Conservation (phyloP, 2,113 vertebrate species). For the Zapus hudsonius region DNA sequence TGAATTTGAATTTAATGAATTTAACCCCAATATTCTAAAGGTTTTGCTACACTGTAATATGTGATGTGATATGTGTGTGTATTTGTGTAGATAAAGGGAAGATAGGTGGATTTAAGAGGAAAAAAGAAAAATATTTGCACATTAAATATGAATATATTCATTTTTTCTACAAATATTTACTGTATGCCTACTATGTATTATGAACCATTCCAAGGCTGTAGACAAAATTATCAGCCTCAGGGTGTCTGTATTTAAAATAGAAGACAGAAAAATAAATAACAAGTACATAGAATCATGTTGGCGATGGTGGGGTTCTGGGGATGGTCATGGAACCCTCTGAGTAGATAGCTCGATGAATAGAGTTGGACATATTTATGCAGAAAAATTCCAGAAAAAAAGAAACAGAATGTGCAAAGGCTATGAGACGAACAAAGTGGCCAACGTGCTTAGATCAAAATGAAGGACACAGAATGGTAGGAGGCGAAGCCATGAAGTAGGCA, state of each 20-base stretch:
- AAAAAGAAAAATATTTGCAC: not conserved
- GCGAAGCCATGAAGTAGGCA: not conserved
- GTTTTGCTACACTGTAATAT: not conserved
- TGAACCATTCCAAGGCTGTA: not conserved
- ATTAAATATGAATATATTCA: constrained; percentile 10
- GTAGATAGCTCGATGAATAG: not conserved
- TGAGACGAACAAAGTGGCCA: not conserved
- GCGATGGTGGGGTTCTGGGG: too few species aligned
- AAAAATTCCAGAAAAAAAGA: constrained; percentile 19
- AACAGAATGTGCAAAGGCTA: constrained; percentile 19
- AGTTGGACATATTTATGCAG: not conserved
- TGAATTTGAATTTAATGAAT: constrained; percentile 24
- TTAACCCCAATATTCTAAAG: not conserved
- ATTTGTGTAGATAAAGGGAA: not conserved
- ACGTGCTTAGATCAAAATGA: not conserved
- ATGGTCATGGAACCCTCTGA: not conserved
- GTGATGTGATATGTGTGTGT: not conserved
- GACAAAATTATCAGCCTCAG: not conserved
- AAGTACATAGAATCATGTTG: not conserved
- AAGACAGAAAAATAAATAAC: constrained; percentile 21
- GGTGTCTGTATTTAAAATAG: constrained; percentile 4
- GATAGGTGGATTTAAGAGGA: not conserved
- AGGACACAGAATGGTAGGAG: not conserved
- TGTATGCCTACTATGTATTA: not conserved
- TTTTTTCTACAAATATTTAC: constrained; percentile 51